Conservation (phyloP, 1,140 invertebrate genomes). For the Caenorhabditis latens region DNA sequence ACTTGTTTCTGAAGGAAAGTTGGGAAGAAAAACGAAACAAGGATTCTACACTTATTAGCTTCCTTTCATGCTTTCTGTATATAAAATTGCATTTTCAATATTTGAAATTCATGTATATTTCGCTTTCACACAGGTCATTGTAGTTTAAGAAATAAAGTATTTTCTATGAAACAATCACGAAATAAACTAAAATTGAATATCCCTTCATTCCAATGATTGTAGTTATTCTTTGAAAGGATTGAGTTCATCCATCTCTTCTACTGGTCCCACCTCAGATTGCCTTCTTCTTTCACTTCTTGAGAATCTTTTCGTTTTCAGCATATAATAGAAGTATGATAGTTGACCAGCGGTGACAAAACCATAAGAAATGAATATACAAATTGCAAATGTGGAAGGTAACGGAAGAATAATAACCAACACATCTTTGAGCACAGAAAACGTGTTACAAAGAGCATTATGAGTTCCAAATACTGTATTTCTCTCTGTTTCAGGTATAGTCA, state of each 20-base stretch:
- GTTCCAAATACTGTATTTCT: slow-evolving; percentile 81
- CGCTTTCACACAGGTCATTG: neutral
- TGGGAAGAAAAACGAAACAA: slow-evolving; percentile 87
- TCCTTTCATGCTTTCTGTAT: neutral
- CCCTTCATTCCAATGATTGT: no score
- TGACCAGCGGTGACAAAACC: slow-evolving; percentile 78
- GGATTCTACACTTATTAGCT: slow-evolving; percentile 81
- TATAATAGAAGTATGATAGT: slow-evolving; percentile 65
- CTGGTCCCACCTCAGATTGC: no score
- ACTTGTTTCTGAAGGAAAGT: slow-evolving; percentile 86
- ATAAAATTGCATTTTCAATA: neutral
- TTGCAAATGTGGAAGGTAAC: slow-evolving; percentile 78
- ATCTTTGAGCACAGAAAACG: slow-evolving; percentile 80
- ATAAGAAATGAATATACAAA: slow-evolving; percentile 79
- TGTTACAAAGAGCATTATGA: slow-evolving; percentile 79
- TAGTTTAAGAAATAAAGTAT: neutral
- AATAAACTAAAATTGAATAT: no score
- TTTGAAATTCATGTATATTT: neutral
- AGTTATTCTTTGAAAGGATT: no score
- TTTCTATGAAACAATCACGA: neutral
- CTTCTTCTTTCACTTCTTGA: neutral
- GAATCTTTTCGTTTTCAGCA: slow-evolving; percentile 22
- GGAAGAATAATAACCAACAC: slow-evolving; percentile 80
- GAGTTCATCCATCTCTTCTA: no score
- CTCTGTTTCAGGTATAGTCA: slow-evolving; percentile 80